Evolutionary conservation across 1,140 invertebrate genomes (phyloP).

Genomic region (Lepidurus arcticus): DNA sequence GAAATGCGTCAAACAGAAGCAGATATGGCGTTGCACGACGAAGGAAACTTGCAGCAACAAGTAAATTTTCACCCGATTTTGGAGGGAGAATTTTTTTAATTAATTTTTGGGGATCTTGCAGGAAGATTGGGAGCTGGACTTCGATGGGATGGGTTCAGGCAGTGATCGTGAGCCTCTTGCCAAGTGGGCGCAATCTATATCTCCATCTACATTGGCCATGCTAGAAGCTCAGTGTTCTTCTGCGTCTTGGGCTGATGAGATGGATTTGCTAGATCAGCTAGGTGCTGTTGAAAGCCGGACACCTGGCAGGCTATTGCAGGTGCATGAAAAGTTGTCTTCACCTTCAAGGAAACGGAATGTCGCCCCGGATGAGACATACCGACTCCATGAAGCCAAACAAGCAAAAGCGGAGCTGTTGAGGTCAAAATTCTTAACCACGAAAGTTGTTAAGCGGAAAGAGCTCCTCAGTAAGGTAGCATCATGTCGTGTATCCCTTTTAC

Average conservation of each 20-base stretch:
- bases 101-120: background rate
- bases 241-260: slow-evolving; percentile 63
- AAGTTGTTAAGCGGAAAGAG: slow-evolving; percentile 75
- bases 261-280: slow-evolving; percentile 56
- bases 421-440: slow-evolving; percentile 71
- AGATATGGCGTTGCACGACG: background rate
- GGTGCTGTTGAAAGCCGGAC: slow-evolving; percentile 69
- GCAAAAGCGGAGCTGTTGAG: slow-evolving; percentile 62
- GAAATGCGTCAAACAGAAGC: slow-evolving; percentile 36
- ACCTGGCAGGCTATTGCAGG: slow-evolving; percentile 79
- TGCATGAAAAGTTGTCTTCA: slow-evolving; percentile 89
- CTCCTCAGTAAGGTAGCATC: slow-evolving; percentile 65
- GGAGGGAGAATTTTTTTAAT: too few species aligned
- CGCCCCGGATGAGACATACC: slow-evolving; percentile 60
- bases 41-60: background rate
- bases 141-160: background rate
- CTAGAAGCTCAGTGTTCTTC: background rate
- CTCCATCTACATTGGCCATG: background rate
- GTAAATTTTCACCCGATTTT: background rate
- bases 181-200: slow-evolving; percentile 56
- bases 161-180: slow-evolving; percentile 32
- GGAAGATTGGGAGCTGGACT: background rate
- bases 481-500: too few species aligned
- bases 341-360: slow-evolving; percentile 75
- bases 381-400: slow-evolving; percentile 66